Percentiles rank a stretch among this genome's conserved stretches.
phyloP scores from a whole-genome alignment of 2,113 vertebrate genomes.

The Rousettus leschenaultii region DNA sequence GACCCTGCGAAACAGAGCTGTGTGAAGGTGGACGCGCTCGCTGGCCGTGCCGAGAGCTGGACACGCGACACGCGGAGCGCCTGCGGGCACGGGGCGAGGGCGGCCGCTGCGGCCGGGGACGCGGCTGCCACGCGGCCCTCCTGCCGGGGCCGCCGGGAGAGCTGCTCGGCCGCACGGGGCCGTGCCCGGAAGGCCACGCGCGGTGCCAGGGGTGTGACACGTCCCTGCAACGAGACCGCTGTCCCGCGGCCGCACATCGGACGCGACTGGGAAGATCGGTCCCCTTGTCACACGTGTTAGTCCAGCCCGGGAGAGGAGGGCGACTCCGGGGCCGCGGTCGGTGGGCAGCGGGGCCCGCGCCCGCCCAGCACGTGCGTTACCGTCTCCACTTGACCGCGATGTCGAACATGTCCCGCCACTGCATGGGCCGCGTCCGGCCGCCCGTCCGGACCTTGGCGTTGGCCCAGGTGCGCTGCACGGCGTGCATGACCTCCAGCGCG shows the following conservation, averaged over 20 bases:
- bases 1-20: conserved; percentile 84
- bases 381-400: conserved; percentile 98
- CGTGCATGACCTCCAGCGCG: conserved; percentile 97
- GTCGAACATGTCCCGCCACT: conserved; percentile 99
- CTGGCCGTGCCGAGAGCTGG: too few relatives aligned
- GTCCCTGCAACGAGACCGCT: not conserved
- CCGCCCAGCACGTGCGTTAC: conserved; percentile 76
- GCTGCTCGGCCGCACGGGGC: not conserved
- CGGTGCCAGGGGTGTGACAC: not conserved
- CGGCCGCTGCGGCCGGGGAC: too few relatives aligned
- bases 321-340: not conserved
- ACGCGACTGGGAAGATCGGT: not conserved
- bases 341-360: too few relatives aligned
- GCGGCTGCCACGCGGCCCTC: too few relatives aligned
- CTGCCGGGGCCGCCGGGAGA: too few relatives aligned
- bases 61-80: too few relatives aligned
- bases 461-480: conserved; percentile 95
- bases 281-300: not conserved
- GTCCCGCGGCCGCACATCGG: not conserved
- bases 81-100: too few relatives aligned
- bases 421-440: conserved; percentile 95
- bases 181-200: not conserved
- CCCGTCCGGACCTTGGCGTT: conserved; percentile 97
- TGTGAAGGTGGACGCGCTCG: not conserved
- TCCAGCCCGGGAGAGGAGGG: not conserved